Evolutionary conservation across 1,140 invertebrate genomes (phyloP).

Genomic region (Gryllus bimaculatus): DNA sequence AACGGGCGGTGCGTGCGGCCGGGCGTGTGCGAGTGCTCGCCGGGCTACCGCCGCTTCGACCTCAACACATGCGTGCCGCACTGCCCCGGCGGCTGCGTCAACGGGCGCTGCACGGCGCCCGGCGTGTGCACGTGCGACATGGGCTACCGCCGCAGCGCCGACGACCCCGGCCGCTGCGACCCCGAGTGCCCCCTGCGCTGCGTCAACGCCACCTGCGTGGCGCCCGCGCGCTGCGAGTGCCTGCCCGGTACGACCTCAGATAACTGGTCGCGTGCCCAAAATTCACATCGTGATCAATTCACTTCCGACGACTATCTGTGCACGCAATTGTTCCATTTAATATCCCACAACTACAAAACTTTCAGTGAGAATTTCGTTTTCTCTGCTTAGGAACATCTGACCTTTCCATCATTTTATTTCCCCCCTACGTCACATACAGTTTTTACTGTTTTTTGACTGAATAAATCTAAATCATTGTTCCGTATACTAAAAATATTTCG

Average conservation of each 20-base stretch:
- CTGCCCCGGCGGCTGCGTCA: conserved; percentile 34
- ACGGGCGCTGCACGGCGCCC: conserved; percentile 33
- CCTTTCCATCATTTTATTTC: too few relatives aligned
- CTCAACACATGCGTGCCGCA: conserved; percentile 30
- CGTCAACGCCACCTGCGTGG: not conserved
- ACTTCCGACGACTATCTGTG: too few relatives aligned
- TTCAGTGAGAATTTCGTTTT: too few relatives aligned
- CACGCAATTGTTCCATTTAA: too few relatives aligned
- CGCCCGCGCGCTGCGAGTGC: conserved; percentile 9
- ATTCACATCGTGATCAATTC: too few relatives aligned
- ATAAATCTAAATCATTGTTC: too few relatives aligned
- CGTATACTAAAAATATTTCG: too few relatives aligned
- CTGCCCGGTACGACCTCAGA: not conserved
- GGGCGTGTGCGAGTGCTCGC: not conserved
- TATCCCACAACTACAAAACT: too few relatives aligned
- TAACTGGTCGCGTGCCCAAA: too few relatives aligned
- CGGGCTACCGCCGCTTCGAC: conserved; percentile 10
- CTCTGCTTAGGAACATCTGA: too few relatives aligned
- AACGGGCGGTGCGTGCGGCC: not conserved
- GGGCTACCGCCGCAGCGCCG: conserved; percentile 24
- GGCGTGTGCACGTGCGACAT: conserved; percentile 33
- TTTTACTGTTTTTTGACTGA: too few relatives aligned
- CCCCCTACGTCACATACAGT: too few relatives aligned
- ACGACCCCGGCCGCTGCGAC: not conserved
- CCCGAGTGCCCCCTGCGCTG: not conserved